Evolutionary conservation across 2,113 vertebrate genomes (phyloP).

Genomic region (Suricata suricatta): DNA sequence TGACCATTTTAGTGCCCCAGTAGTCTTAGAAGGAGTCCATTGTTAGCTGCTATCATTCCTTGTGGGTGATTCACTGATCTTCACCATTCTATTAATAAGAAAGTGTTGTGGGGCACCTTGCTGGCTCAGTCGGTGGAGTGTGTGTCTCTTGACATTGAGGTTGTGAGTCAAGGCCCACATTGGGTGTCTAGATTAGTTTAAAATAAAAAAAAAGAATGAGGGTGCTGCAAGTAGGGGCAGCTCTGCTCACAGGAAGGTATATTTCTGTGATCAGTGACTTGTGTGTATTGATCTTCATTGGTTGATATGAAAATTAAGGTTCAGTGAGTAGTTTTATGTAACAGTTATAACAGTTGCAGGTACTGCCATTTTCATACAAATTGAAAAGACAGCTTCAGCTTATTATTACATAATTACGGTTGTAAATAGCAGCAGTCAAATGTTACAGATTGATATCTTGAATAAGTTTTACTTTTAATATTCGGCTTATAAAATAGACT

Average conservation of each 20-base stretch:
- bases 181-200: not conserved
- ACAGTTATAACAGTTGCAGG: not conserved
- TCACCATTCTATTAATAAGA: not conserved
- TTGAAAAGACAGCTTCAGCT: not conserved
- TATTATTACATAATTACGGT: slow-evolving; percentile 7
- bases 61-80: not conserved
- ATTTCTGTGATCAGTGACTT: not conserved
- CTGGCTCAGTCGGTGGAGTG: not conserved
- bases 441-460: not conserved
- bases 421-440: not conserved
- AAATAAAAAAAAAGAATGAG: not conserved
- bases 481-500: not conserved
- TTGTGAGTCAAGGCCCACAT: not conserved
- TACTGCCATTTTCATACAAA: not conserved
- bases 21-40: not conserved
- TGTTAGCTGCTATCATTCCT: not conserved
- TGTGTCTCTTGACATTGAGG: not conserved
- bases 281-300: not conserved
- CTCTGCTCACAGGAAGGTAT: not conserved
- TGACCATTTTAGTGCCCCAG: not conserved
- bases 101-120: not conserved
- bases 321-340: not conserved
- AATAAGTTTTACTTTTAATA: slow-evolving; percentile 43
- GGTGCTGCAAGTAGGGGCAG: not conserved
- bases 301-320: slow-evolving; percentile 22